Evolutionary conservation across 2,113 vertebrate species (phyloP), one percentile per base, ranked within the genome.

Genomic region (Leucopsar rothschildi): DNA sequence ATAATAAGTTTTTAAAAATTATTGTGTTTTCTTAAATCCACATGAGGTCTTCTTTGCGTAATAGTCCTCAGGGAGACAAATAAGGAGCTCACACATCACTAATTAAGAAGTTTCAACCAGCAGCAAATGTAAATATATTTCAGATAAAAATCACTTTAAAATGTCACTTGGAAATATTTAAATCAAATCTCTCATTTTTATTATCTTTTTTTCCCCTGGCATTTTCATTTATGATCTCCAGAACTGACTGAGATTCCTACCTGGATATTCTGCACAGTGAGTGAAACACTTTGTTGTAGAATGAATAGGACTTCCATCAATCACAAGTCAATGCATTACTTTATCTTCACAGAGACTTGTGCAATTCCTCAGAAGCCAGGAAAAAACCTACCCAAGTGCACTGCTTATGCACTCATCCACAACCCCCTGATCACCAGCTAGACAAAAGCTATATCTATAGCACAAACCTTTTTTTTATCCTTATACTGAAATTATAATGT

Each of bases 161-260:
- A 52, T 82, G 7, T 82, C 11, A 12, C 12, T 45, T 73, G 15
- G 37, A 81, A 57, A 61, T 47, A 68, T 44, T 69, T 79, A n/a
- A 59, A 40, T 71, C 2, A 66, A 71, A 35, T 29, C 0, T 35
- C 10, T 40, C 9, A 6, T 12, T 53, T 39, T 86, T 49, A 35
- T 37, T 31, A 47, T 18, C 3, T 28, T 68, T 42, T n/a, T 27
- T 42, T 1, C 4, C 12, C 23, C 23, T 4, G 4, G 0, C 5
- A 55, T 65, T 81, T 68, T 56, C 1, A 35, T 42, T 93, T 66
- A 31, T 50, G 64, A 56, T 56, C 16, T 66, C 25, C 12, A 57
- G 10, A 81, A 50, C 45, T 42, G 49, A 52, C 15, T 45, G 25
- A 66, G 42, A 61, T 52, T 77, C 22, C 22, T 37, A 52, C 25